Conservation (phyloP, 1,140 invertebrate genomes). For the Hyles euphorbiae region DNA sequence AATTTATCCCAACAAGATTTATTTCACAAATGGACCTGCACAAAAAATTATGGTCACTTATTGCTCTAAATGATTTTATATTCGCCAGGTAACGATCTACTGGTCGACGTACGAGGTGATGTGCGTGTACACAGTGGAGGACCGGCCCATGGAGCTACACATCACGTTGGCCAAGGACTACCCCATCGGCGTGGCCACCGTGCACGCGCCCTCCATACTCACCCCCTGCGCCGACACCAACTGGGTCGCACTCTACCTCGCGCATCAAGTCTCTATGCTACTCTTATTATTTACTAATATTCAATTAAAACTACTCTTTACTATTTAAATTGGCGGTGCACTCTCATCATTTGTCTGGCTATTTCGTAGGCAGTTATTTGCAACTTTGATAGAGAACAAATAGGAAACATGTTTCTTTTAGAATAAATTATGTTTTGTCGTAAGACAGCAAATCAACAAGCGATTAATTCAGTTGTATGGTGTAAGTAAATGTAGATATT, state of each 20-base stretch:
- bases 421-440: too few relatives aligned
- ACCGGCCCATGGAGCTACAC: conserved; percentile 28
- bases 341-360: too few relatives aligned
- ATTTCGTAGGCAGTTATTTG: too few relatives aligned
- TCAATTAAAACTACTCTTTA: not conserved
- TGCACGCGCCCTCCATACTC: conserved; percentile 6
- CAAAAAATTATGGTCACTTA: too few relatives aligned
- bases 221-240: conserved; percentile 18
- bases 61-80: not conserved
- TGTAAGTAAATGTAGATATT: too few relatives aligned
- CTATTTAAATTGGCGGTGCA: too few relatives aligned
- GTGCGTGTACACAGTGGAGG: conserved; percentile 30
- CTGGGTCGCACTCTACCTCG: conserved; percentile 37
- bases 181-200: conserved; percentile 27
- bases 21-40: too few relatives aligned
- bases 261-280: conserved; percentile 29
- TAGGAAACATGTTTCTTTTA: too few relatives aligned
- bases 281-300: not conserved
- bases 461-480: not conserved
- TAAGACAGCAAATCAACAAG: not conserved
- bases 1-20: too few relatives aligned
- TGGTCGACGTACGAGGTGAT: conserved; percentile 28
- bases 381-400: too few relatives aligned
- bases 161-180: conserved; percentile 30
- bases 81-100: too few relatives aligned